phyloP scores from a whole-genome alignment of 2,888 invertebrate genomes.

The Diarsia rubi region DNA sequence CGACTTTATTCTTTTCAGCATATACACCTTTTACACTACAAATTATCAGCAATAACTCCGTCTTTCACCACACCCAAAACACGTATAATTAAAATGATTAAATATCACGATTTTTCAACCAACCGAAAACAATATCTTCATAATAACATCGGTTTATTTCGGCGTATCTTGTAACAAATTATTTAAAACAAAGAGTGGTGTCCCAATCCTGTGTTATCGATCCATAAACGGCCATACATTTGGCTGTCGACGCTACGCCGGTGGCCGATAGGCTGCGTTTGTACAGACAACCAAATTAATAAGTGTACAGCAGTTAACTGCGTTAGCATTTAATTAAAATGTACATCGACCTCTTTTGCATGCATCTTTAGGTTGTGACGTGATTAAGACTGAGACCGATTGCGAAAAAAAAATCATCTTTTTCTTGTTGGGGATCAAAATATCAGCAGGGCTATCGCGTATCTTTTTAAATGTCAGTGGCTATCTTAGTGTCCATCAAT shows the following conservation, averaged over 20 bases:
- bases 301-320: slow-evolving; percentile 18
- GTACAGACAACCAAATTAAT: slow-evolving; percentile 36
- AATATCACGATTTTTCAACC: slow-evolving; percentile 42
- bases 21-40: slow-evolving; percentile 7
- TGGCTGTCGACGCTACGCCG: slow-evolving; percentile 59
- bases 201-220: slow-evolving; percentile 54
- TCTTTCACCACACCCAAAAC: slow-evolving; percentile 39
- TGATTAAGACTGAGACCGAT: no score
- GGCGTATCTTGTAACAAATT: slow-evolving; percentile 61
- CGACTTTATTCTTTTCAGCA: slow-evolving; percentile 2
- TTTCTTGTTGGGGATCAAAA: no score
- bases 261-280: slow-evolving; percentile 56
- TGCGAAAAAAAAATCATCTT: no score
- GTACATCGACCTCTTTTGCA: background rate
- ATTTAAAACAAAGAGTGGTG: slow-evolving; percentile 57
- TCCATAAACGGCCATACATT: slow-evolving; percentile 52
- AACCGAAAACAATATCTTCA: slow-evolving; percentile 54
- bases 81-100: slow-evolving; percentile 56
- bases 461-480: no score
- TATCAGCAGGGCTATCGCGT: no score
- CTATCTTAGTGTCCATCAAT: no score
- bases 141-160: slow-evolving; percentile 45
- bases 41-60: slow-evolving; percentile 48
- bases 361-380: background rate
- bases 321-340: background rate